A percentile compares a stretch with the other conserved stretches of the same genome.
phyloP scores from a whole-genome alignment of 2,888 invertebrate species.

The Eristalis intricaria region DNA sequence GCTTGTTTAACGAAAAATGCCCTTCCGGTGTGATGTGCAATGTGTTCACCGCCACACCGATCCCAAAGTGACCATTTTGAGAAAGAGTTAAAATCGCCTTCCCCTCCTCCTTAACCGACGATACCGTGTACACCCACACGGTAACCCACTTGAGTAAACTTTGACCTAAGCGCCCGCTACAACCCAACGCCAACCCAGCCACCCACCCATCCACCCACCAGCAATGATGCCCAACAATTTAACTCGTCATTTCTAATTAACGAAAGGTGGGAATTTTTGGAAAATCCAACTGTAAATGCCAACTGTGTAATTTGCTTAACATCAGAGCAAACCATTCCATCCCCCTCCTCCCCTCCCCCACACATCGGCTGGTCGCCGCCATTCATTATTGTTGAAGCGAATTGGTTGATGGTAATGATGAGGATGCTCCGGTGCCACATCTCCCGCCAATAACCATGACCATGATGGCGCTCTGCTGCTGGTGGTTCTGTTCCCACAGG shows the following conservation, averaged over 20 bases:
- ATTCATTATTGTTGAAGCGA: constrained; percentile 42
- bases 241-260: constrained; percentile 62
- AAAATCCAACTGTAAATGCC: constrained; percentile 45
- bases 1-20: neutral
- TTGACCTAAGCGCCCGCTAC: constrained; percentile 16
- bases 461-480: neutral
- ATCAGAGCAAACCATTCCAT: neutral
- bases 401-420: constrained; percentile 53
- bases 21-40: neutral
- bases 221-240: constrained; percentile 19
- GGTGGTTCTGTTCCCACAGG: no score
- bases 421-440: constrained; percentile 19
- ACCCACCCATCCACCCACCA: neutral
- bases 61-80: neutral
- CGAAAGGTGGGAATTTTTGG: constrained; percentile 46
- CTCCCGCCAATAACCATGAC: constrained; percentile 43
- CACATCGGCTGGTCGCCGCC: neutral
- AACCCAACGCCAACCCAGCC: neutral
- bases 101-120: neutral
- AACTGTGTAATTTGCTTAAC: constrained; percentile 57
- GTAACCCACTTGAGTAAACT: neutral
- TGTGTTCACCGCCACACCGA: neutral
- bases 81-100: neutral
- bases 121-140: neutral
- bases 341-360: neutral